Percentiles rank a stretch among this genome's conserved stretches.
These are phyloP conservation scores for Orius insidiosus DNA, from an alignment of 1,140 invertebrate genomes.

Conservation along the genomic window DNA sequence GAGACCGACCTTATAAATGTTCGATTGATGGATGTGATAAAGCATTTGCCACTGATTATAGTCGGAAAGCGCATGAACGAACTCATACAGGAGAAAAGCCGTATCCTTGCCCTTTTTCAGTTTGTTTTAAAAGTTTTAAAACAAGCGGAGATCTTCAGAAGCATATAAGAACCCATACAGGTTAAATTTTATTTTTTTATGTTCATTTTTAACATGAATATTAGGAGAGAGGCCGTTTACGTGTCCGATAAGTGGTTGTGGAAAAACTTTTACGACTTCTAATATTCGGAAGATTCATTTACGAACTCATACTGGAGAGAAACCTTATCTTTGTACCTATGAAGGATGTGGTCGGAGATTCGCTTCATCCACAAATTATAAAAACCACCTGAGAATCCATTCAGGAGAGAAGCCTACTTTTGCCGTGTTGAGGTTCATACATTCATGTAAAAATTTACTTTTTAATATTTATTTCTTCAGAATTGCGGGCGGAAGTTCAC, in stretches of 20 bases:
- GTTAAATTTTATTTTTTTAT: constrained; percentile 23
- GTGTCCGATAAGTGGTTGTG: constrained; percentile 44
- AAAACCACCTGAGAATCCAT: constrained; percentile 44
- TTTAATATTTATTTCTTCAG: too few species aligned
- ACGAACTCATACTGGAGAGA: constrained; percentile 42
- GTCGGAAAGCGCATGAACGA: constrained; percentile 44
- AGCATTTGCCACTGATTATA: constrained; percentile 49
- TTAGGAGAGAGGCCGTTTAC: constrained; percentile 45
- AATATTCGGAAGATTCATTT: constrained; percentile 51
- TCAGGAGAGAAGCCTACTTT: constrained; percentile 37
- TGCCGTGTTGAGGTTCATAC: constrained; percentile 28
- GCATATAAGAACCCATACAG: constrained; percentile 50
- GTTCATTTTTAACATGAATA: constrained; percentile 11
- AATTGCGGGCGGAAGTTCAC: constrained; percentile 52
- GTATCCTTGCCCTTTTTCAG: constrained; percentile 37
- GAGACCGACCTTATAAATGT: constrained; percentile 41
- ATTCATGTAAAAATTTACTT: neutral
- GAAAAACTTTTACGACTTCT: constrained; percentile 51
- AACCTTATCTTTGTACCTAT: constrained; percentile 41
- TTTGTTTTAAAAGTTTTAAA: constrained; percentile 43
- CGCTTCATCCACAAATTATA: constrained; percentile 52
- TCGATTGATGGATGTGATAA: constrained; percentile 38
- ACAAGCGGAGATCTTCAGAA: constrained; percentile 52
- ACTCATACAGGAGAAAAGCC: constrained; percentile 53
- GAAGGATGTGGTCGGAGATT: constrained; percentile 39